Evolutionary conservation across 2,113 vertebrate species (phyloP).

Genomic region (Herpailurus yagouaroundi): DNA sequence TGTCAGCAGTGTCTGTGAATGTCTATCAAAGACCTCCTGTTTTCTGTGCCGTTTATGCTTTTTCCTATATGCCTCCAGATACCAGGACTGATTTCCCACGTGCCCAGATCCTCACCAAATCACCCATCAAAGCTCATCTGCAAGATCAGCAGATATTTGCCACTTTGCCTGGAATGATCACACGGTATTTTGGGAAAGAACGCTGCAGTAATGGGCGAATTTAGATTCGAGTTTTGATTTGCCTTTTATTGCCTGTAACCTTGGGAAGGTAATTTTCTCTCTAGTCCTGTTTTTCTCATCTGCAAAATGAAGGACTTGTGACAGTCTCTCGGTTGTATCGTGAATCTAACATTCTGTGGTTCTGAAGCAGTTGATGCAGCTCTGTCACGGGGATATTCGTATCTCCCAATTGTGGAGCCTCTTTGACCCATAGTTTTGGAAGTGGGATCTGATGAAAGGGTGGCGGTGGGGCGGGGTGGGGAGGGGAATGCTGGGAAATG

Average conservation of each 20-base stretch:
- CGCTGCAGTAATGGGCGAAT: not conserved
- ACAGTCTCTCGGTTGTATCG: not conserved
- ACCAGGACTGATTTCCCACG: not conserved
- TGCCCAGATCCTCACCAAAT: not conserved
- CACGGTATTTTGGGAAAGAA: not conserved
- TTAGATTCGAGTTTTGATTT: not conserved
- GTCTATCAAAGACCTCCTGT: not conserved
- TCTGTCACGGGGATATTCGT: not conserved
- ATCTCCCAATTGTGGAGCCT: not conserved
- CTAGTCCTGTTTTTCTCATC: not conserved
- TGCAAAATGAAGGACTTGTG: not conserved
- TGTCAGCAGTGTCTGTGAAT: not conserved
- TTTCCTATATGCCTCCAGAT: not conserved
- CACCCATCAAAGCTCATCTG: not conserved
- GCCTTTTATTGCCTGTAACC: not conserved
- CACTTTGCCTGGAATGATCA: not conserved
- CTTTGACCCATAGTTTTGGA: not conserved
- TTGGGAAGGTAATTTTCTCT: not conserved
- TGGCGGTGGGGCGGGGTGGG: not conserved
- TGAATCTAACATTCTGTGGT: not conserved
- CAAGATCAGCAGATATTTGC: not conserved
- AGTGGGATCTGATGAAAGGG: not conserved
- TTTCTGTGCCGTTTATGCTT: not conserved
- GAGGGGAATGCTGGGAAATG: not conserved
- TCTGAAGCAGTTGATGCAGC: not conserved